These are phyloP conservation scores for Lasioglossum zephyrum DNA, from an alignment of 2,888 invertebrate genomes.

Conservation along the genomic window DNA sequence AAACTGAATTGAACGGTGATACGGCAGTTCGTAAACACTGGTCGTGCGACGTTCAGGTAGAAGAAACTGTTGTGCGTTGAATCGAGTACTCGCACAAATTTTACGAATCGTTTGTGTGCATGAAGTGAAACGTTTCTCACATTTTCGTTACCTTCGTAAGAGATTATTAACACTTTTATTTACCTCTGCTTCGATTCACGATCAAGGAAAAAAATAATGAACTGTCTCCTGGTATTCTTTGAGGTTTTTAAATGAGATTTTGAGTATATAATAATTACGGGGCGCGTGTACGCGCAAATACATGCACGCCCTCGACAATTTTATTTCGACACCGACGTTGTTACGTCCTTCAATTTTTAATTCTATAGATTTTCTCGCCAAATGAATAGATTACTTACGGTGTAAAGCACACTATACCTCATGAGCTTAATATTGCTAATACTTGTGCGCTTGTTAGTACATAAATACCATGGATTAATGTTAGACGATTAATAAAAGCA, in stretches of 20 bases:
- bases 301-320: neutral
- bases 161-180: neutral
- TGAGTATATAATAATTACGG: neutral
- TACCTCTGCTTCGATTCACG: slow-evolving; percentile 10
- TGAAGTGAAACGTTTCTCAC: neutral
- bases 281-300: slow-evolving; percentile 2
- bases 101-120: slow-evolving; percentile 24
- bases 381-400: slow-evolving; percentile 56
- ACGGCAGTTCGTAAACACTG: neutral
- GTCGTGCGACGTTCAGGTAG: neutral
- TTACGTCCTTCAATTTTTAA: slow-evolving; percentile 34
- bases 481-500: slow-evolving; percentile 44
- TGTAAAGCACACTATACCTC: slow-evolving; percentile 64
- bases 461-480: slow-evolving; percentile 54
- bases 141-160: slow-evolving; percentile 17
- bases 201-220: neutral
- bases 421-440: slow-evolving; percentile 70
- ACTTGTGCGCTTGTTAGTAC: slow-evolving; percentile 69
- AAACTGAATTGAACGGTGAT: slow-evolving; percentile 22
- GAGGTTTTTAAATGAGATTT: slow-evolving; percentile 25
- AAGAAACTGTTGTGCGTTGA: slow-evolving; percentile 42
- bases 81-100: slow-evolving; percentile 54
- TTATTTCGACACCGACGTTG: slow-evolving; percentile 7
- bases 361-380: slow-evolving; percentile 45
- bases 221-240: neutral